Conservation (phyloP, 2,888 invertebrate species). For the Andrena hattorfiana region DNA sequence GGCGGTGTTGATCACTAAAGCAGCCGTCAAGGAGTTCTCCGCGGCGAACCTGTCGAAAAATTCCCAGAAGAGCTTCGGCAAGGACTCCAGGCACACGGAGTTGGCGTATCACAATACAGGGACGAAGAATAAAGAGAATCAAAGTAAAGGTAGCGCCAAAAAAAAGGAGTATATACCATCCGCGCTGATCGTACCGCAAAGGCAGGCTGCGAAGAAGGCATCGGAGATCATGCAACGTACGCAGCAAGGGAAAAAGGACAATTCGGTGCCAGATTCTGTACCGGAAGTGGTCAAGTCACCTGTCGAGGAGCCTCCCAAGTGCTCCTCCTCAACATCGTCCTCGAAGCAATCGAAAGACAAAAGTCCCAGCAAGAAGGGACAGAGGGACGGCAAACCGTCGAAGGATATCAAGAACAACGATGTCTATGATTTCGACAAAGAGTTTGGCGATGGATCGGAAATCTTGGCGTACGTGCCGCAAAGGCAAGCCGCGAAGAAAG, state of each 20-base stretch:
- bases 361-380: slow-evolving; percentile 60
- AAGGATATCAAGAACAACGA: slow-evolving; percentile 84
- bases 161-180: slow-evolving; percentile 88
- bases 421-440: slow-evolving; percentile 88
- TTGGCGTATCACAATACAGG: slow-evolving; percentile 76
- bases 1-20: slow-evolving; percentile 91
- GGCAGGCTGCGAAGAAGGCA: slow-evolving; percentile 96
- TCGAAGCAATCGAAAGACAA: slow-evolving; percentile 75
- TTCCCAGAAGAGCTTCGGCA: slow-evolving; percentile 91
- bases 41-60: slow-evolving; percentile 92
- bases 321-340: slow-evolving; percentile 40
- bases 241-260: slow-evolving; percentile 82
- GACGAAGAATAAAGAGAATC: slow-evolving; percentile 86
- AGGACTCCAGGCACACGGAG: slow-evolving; percentile 81
- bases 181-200: slow-evolving; percentile 94
- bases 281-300: slow-evolving; percentile 81
- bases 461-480: slow-evolving; percentile 94
- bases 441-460: slow-evolving; percentile 87
- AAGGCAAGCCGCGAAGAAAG: slow-evolving; percentile 95
- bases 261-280: slow-evolving; percentile 72
- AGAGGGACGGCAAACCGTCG: slow-evolving; percentile 76
- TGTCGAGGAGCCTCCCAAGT: slow-evolving; percentile 54
- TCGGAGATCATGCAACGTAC: slow-evolving; percentile 92
- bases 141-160: slow-evolving; percentile 75
- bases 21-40: slow-evolving; percentile 93